Base-by-base conservation (phyloP, 2,797 vertebrate species). In the Antennarius maculatus region DNA sequence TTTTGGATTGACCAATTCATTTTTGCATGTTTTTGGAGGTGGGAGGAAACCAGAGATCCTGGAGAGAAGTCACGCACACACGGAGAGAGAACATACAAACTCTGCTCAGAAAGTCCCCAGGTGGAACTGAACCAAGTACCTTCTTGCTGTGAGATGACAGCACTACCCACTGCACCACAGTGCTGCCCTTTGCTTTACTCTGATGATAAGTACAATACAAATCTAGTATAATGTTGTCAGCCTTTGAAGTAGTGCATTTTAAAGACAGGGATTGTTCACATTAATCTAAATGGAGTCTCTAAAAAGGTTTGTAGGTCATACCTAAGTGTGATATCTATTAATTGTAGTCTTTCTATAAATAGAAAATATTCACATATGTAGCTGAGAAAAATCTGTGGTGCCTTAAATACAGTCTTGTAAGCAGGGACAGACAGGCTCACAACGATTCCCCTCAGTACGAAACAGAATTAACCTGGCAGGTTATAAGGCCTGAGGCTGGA, bases 381-480 rank as follows among this genome's bases (percentile, higher is more conserved):
- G 14, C 39, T 13, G 10, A 18, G 31, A 51, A 68, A 49, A 50
- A 63, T 64, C 48, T 59, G 52, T 46, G 65, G 62, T 39, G 27
- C 59, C 58, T 56, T 54, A 71, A 77, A 75, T 65, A 71, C 18
- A 56, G n/a, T 62, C 61, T 73, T 55, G 15, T 39, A 37, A 70
- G 55, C 54, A 45, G 1, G 46, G 62, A 76, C 2, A 49, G 66
- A 45, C 58, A 54, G 53, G 53, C 54, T 15, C 45, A 68, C 62
- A 59, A 11, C 54, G 29, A 74, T 71, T 64, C 61, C 27, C 27
- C 54, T 76, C 50, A 7, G 49, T 61, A 62, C 63, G 23, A 72
- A 75, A 81, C 47, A 69, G 54, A 78, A 77, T 77, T 71, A 80
- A 74, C 66, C 49, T 61, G 65, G 34, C 45, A 12, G 70, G 61